phyloP scores from a whole-genome alignment of 1,140 invertebrate species.

The Subanguina moxae region DNA sequence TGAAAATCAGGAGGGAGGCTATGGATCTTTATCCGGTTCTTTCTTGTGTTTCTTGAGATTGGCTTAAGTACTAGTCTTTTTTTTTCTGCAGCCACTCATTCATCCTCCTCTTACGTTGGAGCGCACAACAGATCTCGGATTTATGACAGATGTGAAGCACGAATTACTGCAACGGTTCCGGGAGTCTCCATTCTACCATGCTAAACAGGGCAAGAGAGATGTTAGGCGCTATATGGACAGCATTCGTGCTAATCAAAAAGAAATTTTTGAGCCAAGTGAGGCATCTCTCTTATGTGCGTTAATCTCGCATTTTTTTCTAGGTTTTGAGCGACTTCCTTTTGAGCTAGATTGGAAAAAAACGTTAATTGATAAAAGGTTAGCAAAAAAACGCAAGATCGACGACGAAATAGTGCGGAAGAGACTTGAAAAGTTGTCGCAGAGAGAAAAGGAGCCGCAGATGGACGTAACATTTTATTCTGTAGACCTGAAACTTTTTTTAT shows the following conservation, averaged over 20 bases:
- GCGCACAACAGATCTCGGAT: slow-evolving; percentile 19
- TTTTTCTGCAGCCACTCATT: slow-evolving; percentile 15
- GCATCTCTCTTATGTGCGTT: background rate
- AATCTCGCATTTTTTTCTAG: slow-evolving; percentile 12
- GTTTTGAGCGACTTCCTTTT: background rate
- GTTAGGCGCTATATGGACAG: slow-evolving; percentile 19
- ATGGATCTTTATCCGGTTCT: slow-evolving; percentile 25
- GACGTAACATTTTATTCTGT: background rate
- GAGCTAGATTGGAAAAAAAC: slow-evolving; percentile 15
- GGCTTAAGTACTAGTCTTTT: background rate
- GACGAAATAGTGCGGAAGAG: slow-evolving; percentile 12
- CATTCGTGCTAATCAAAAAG: background rate
- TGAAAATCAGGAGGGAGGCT: slow-evolving; percentile 24
- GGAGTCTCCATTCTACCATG: slow-evolving; percentile 23
- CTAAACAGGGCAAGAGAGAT: slow-evolving; percentile 21
- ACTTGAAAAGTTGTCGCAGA: slow-evolving; percentile 11
- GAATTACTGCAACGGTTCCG: slow-evolving; percentile 29
- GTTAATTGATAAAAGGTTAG: background rate
- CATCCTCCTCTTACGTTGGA: slow-evolving; percentile 18
- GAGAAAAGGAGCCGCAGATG: slow-evolving; percentile 12
- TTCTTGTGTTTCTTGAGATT: background rate
- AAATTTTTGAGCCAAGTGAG: slow-evolving; percentile 9
- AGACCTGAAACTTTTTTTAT: background rate
- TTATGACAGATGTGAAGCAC: slow-evolving; percentile 28
- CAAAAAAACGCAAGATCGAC: slow-evolving; percentile 13